These are phyloP conservation scores for Tachystola acroxantha DNA, from an alignment of 2,888 invertebrate species.

Conservation along the genomic window DNA sequence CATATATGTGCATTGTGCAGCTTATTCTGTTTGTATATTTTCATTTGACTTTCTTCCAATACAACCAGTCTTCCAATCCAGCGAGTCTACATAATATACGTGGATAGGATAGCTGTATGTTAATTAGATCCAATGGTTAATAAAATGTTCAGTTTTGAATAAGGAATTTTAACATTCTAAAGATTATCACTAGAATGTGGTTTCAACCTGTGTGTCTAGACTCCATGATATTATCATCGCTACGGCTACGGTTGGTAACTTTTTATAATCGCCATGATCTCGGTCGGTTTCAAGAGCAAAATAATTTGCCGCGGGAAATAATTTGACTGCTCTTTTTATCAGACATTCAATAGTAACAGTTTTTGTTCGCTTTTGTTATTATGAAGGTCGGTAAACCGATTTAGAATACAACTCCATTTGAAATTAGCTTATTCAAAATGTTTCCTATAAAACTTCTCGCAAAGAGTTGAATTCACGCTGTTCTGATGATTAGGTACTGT, in stretches of 20 bases:
- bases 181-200: too few species aligned
- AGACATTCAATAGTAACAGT: slow-evolving; percentile 10
- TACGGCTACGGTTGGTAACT: slow-evolving; percentile 14
- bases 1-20: background rate
- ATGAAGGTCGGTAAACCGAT: slow-evolving; percentile 7
- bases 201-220: too few species aligned
- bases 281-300: slow-evolving; percentile 35
- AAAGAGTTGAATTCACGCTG: too few species aligned
- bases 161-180: too few species aligned
- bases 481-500: too few species aligned
- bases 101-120: too few species aligned
- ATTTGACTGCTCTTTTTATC: slow-evolving; percentile 15
- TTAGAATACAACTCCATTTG: background rate
- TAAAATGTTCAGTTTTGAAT: too few species aligned
- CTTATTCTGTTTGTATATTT: background rate
- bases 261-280: slow-evolving; percentile 35
- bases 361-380: slow-evolving; percentile 13
- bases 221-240: too few species aligned
- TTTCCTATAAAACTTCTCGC: too few species aligned
- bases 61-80: too few species aligned
- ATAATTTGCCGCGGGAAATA: slow-evolving; percentile 38
- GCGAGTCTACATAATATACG: too few species aligned
- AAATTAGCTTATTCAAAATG: slow-evolving; percentile 5
- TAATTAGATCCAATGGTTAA: too few species aligned
- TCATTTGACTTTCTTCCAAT: background rate